A percentile compares a stretch with the other conserved stretches of the same genome.
Conservation (phyloP, 2,113 vertebrate species). For the Conger conger region DNA sequence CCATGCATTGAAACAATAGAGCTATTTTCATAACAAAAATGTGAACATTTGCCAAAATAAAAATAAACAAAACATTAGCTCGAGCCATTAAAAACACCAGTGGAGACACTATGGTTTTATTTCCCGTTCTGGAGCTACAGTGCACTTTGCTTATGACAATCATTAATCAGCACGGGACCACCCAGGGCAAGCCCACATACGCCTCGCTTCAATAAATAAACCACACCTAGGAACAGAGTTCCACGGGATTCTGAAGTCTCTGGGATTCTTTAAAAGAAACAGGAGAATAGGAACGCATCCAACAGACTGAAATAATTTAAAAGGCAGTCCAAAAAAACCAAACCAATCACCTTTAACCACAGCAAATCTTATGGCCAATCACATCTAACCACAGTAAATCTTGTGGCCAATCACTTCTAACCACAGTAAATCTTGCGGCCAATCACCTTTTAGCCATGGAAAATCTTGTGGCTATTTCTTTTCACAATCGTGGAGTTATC, state of each 20-base stretch:
- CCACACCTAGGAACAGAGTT: background rate
- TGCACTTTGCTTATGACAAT: conserved; percentile 3
- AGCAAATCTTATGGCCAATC: background rate
- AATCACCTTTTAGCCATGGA: background rate
- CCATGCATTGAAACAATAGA: background rate
- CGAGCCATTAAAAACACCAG: background rate
- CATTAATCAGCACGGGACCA: background rate
- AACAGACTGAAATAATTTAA: background rate
- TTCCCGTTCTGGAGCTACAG: background rate
- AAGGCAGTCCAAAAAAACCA: background rate
- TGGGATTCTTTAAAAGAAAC: background rate
- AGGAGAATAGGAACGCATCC: no score
- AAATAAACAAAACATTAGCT: background rate
- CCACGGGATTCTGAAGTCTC: no score
- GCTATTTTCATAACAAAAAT: background rate
- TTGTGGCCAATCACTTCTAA: no score
- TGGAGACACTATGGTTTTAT: background rate
- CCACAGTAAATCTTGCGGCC: background rate
- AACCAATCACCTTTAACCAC: no score
- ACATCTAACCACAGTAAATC: background rate
- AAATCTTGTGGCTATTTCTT: no score
- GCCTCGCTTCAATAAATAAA: background rate
- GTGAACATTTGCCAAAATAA: background rate
- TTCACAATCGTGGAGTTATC: no score
- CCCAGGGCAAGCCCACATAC: background rate